A percentile compares a stretch with the other conserved stretches of the same genome.
phyloP scores from a whole-genome alignment of 2,113 vertebrate genomes.

The Otus sunia region DNA sequence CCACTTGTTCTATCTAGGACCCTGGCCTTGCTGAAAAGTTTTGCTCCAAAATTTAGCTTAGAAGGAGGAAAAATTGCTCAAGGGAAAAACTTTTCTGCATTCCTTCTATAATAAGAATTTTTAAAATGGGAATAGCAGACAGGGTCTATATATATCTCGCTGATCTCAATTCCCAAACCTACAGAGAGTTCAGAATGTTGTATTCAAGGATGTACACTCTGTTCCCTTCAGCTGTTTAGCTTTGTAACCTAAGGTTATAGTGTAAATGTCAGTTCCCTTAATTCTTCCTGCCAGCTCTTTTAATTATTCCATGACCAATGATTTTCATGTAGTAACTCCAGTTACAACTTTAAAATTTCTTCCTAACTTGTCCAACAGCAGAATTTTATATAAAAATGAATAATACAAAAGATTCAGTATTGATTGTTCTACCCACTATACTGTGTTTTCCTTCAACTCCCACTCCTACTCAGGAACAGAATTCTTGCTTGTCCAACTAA shows the following conservation, averaged over 20 bases:
- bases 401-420: background rate
- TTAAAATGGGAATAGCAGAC: background rate
- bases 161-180: background rate
- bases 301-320: background rate
- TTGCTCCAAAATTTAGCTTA: background rate
- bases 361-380: background rate
- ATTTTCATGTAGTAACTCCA: background rate
- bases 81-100: background rate
- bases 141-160: background rate
- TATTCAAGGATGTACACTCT: background rate
- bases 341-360: background rate
- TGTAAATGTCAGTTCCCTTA: background rate
- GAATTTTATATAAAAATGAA: background rate
- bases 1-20: background rate
- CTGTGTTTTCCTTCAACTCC: background rate
- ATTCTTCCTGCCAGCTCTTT: background rate
- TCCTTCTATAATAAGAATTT: background rate
- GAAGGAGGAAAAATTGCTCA: background rate
- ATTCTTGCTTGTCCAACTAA: background rate
- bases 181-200: background rate
- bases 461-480: background rate
- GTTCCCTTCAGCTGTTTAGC: background rate
- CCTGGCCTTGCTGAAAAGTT: background rate
- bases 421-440: background rate
- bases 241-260: background rate